Evolutionary conservation across 64 coral and sea anemone species (phyloP).

Genomic region (Stylophora pistillata): DNA sequence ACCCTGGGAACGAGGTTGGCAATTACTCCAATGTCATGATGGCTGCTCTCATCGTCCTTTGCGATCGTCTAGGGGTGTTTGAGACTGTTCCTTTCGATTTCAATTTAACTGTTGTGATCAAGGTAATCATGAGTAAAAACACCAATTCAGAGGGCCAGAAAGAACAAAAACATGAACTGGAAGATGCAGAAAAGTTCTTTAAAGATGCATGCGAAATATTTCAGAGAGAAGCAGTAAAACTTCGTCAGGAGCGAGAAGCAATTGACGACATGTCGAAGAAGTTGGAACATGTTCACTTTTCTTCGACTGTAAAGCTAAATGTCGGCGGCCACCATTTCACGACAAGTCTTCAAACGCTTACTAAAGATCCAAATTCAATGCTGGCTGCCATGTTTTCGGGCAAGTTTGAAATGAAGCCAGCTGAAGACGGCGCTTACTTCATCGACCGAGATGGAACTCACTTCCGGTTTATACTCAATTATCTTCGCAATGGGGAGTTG

Average conservation of each 20-base stretch:
- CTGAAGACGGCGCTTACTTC: not conserved
- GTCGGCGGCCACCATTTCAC: slow-evolving; percentile 34
- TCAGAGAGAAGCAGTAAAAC: slow-evolving; percentile 1
- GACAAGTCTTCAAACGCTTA: slow-evolving; percentile 30
- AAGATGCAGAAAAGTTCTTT: slow-evolving; percentile 11
- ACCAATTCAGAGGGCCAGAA: not conserved
- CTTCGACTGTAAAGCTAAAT: slow-evolving; percentile 28
- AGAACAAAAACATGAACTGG: not conserved
- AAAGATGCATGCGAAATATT: slow-evolving; percentile 21
- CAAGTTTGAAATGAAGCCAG: not conserved
- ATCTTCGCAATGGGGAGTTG: not conserved
- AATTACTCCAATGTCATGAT: no score
- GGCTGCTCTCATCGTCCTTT: no score
- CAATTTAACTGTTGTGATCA: no score
- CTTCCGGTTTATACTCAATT: no score
- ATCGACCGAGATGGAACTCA: no score
- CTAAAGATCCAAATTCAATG: not conserved
- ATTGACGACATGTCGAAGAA: slow-evolving; percentile 27
- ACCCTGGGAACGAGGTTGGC: no score
- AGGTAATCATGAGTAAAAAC: no score
- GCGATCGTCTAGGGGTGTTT: no score
- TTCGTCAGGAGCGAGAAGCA: slow-evolving; percentile 35
- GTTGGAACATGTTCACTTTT: slow-evolving; percentile 44
- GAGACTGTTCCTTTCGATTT: no score
- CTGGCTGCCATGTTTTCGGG: not conserved